Conservation (phyloP, 2,113 vertebrate species). For the Cheirogaleus medius region DNA sequence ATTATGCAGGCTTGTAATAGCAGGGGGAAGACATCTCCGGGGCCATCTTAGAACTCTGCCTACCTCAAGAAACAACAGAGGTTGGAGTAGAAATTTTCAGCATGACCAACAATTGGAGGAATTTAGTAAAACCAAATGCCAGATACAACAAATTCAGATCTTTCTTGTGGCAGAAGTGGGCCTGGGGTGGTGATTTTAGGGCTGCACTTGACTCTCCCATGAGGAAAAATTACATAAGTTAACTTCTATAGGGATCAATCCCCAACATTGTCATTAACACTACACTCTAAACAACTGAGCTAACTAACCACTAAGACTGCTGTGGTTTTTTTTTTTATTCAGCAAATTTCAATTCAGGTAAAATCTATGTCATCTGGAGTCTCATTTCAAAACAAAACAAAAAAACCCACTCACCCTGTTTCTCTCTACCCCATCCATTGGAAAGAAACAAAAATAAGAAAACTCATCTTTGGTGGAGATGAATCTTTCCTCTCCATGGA, state of each 20-base stretch:
- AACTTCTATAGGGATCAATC: background rate
- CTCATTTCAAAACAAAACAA: background rate
- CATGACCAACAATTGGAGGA: background rate
- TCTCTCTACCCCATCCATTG: background rate
- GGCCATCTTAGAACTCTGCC: background rate
- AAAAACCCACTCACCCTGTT: background rate
- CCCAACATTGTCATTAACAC: background rate
- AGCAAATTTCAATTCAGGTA: background rate
- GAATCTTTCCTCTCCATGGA: background rate
- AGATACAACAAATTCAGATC: background rate
- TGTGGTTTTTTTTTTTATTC: background rate
- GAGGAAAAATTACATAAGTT: background rate
- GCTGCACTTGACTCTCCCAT: background rate
- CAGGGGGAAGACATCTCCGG: background rate
- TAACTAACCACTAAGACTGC: background rate
- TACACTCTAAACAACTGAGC: background rate
- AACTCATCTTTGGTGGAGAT: background rate
- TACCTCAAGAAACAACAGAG: background rate
- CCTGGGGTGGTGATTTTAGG: background rate
- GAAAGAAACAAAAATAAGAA: background rate
- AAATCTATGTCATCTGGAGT: background rate
- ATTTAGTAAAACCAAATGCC: background rate
- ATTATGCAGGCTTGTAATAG: background rate
- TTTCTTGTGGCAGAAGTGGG: background rate
- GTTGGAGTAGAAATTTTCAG: background rate